Evolutionary conservation across 2,797 vertebrate species (phyloP), one percentile per base, ranked within the genome.

Genomic region (Macropus fuliginosus): DNA sequence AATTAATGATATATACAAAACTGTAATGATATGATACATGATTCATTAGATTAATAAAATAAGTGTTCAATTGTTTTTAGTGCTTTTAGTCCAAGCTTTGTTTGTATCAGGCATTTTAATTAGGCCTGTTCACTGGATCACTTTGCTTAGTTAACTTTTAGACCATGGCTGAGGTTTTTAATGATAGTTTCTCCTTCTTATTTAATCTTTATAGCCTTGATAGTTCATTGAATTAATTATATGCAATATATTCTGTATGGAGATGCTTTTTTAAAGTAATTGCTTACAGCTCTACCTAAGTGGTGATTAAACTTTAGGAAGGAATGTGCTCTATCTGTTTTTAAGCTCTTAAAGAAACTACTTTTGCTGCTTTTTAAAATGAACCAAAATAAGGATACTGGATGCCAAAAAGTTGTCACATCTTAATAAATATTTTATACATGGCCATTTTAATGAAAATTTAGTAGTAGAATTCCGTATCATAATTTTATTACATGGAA

Each of bases 1-100:
- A 99, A 99, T 99, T 99, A 99, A 99, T 99, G 99, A 99, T 99
- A 99, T 99, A 99, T 99, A 99, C 99, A 99, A 99, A 99, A 99
- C 99, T 99, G 99, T 99, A 99, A 99, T 99, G 99, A 99, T 99
- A 99, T 99, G 99, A 99, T 99, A 99, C 99, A 99, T 99, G 99
- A 99, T 99, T 99, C 99, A 99, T 99, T 99, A 99, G 99, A 99
- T 99, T 99, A 99, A 99, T 99, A 99, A 99, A 99, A 99, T 99
- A 99, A 99, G 99, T 98, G 98, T 99, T 99, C 98, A 99, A 99
- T 99, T 99, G 99, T 99, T 99, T 99, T 99, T 99, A 99, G 98
- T 99, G 99, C 99, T 99, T 98, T 97, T 98, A 97, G 98, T 98
- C 98, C 98, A 97, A 98, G 99, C 99, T 99, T 99, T 99, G 99